Evolutionary conservation across 2,113 vertebrate species (phyloP).

Genomic region (Proteles cristata): DNA sequence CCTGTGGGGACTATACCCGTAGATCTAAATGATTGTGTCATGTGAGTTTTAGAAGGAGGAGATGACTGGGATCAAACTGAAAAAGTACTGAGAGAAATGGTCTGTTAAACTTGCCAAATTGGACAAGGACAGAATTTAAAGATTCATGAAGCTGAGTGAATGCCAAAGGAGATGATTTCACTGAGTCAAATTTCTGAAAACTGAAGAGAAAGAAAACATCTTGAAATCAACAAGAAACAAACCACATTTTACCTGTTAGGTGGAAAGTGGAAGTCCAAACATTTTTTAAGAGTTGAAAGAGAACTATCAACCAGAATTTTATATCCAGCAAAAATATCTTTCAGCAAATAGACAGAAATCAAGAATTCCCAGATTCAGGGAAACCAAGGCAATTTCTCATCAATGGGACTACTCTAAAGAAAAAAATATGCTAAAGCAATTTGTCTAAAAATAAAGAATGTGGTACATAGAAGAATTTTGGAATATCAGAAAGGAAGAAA

Average conservation of each 20-base stretch:
- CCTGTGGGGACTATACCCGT: accelerated
- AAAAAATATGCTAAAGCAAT: neutral
- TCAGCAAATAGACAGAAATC: neutral
- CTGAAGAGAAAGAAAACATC: neutral
- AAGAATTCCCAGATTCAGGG: neutral
- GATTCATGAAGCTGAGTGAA: neutral
- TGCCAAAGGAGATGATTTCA: neutral
- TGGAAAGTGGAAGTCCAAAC: neutral
- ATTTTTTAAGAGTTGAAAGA: neutral
- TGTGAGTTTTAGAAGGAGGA: neutral
- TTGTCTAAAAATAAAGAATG: neutral
- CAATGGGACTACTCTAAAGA: neutral
- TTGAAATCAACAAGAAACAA: neutral
- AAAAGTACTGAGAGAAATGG: neutral
- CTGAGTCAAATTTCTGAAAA: neutral
- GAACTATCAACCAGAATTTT: neutral
- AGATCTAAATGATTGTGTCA: neutral
- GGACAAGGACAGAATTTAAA: neutral
- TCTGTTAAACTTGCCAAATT: neutral
- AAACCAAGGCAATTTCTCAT: neutral
- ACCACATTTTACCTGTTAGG: neutral
- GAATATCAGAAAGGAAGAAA: neutral
- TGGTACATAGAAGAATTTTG: neutral
- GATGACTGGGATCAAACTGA: neutral
- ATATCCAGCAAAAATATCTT: neutral